Base-by-base conservation (phyloP, 2,888 invertebrate species). In the Cataglyphis altisquamis region DNA sequence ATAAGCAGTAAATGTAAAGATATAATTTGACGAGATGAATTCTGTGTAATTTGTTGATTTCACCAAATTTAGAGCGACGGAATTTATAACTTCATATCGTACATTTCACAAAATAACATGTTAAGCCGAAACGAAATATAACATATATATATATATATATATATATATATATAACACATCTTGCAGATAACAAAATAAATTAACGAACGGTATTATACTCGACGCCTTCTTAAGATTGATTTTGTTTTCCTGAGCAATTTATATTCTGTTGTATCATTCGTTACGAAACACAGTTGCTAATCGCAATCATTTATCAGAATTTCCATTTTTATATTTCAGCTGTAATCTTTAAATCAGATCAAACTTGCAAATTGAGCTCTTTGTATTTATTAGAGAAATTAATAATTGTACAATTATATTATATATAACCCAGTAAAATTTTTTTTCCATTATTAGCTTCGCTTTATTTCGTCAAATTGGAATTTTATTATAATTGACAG, bases 221-320 rank as follows among this genome's bases (percentile, higher is more conserved):
- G 57, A 45, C 21, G 45, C 68, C 36, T 36, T 64, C 3, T 21
- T 25, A 18, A 67, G 39, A 67, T 60, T 60, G 78, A 82, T 83
- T 62, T 78, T 80, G 57, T 57, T 55, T 82, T 48, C 32, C 39
- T 29, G 21, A 39, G 66, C n/a, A 45, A 64, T 73, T 74, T 74
- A n/a, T 41, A 52, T n/a, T 81, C 52, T 25, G 48, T 10, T 25
- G 15, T 55, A 73, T 63, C 55, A 63, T 55, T 63, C 32, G 80
- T 80, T 80, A 83, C 68, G 63, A 55, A 83, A 83, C 29, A 32
- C 63, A 68, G 55, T 78, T 70, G 63, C 25, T 80, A 83, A 83
- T 83, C 80, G 55, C 62, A 36, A 63, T 25, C 60, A 48, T 82
- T 48, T 52, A 48, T 41, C 41, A 32, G 21, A 1, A 0, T 36